Evolutionary conservation across 1,140 invertebrate genomes (phyloP), one percentile per base, ranked within the genome.

Genomic region (Platyscapa corneri): DNA sequence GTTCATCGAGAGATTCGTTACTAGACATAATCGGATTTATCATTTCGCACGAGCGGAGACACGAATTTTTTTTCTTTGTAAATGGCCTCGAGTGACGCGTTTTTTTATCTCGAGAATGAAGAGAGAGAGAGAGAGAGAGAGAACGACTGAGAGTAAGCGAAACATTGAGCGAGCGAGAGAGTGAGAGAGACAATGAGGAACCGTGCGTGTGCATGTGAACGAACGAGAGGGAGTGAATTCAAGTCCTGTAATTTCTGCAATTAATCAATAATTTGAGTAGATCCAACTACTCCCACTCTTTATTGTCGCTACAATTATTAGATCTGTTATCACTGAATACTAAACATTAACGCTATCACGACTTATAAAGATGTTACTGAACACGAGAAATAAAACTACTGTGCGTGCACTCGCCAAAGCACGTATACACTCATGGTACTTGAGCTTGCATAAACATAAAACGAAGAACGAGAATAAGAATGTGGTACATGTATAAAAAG

Each of bases 401-500:
- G 34, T 42, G 0, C 34, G 34, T 12, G 23, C 42, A 46, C 27
- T 49, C 27, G 18, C 34, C 5, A 20, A 34, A 64, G 60, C n/a
- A 64, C n/a, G 23, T 8, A 64, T n/a, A 30, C 12, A 64, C 60
- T 64, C 60, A 12, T 8, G 27, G 60, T 46, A 46, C 42, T 64
- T 30, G 65, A 70, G 39, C 34, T 70, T 53, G 79, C 34, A 72
- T 49, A 82, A 34, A 56, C 1, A 39, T 16, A 56, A 74, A 56
- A 37, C 27, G 37, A 74, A 37, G 23, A 67, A 83, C 65, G n/a
- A 77, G 39, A 83, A 79, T 72, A 79, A 75, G 70, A 78, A 86
- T 78, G 49, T 53, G 18, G 49, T 53, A 10, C 84, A 85, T 88
- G 88, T 88, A 75, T 86, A 88, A 90, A 83, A 89, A 70, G 88